phyloP scores from a whole-genome alignment of 2,113 vertebrate genomes.

The Forbesichthys papilliferus region DNA sequence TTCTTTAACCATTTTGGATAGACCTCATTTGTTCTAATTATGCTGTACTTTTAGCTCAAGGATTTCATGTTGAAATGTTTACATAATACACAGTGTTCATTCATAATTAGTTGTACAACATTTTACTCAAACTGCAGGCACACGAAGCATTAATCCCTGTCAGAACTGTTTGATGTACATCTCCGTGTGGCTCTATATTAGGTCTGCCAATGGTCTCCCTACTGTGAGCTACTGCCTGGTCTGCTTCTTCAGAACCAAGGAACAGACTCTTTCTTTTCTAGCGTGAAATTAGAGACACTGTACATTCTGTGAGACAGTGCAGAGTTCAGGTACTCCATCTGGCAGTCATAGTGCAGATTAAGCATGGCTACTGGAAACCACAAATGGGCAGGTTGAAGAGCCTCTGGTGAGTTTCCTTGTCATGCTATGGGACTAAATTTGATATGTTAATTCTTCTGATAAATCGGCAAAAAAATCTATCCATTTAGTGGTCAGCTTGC shows the following conservation, averaged over 20 bases:
- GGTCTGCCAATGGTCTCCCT: slow-evolving; percentile 51
- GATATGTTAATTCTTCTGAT: neutral
- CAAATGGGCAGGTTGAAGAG: neutral
- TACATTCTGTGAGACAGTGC: neutral
- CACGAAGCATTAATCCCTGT: neutral
- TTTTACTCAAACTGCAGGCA: neutral
- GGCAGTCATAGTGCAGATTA: neutral
- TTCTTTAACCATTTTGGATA: slow-evolving; percentile 20
- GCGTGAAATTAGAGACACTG: slow-evolving; percentile 25
- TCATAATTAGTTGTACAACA: neutral
- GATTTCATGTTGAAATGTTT: slow-evolving; percentile 19
- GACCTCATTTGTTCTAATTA: neutral
- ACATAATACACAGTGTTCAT: slow-evolving; percentile 4
- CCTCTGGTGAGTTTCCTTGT: neutral
- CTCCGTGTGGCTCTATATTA: slow-evolving; percentile 38
- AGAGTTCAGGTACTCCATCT: neutral
- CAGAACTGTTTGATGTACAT: neutral
- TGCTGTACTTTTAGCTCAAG: slow-evolving; percentile 10
- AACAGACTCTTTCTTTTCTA: neutral
- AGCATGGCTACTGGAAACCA: neutral
- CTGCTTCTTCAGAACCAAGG: neutral
- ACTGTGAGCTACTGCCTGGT: slow-evolving; percentile 14
- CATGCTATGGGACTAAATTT: neutral
- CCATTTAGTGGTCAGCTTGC: too few species aligned
- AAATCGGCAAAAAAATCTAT: too few species aligned